These are phyloP conservation scores for Hyposmocoma kahamanoa DNA, from an alignment of 1,140 invertebrate genomes.

Conservation along the genomic window DNA sequence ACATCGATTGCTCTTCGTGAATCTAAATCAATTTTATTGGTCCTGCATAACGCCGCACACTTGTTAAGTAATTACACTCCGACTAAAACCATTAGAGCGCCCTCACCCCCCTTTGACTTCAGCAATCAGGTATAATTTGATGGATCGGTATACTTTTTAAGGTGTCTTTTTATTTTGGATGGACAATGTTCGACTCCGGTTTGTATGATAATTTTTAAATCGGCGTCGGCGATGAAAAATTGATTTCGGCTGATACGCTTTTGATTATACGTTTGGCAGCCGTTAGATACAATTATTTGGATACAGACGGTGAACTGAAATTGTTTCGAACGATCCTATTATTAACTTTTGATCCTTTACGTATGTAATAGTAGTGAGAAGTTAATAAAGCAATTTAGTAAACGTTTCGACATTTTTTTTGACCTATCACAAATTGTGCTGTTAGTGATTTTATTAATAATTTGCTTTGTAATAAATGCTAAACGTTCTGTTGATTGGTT, in stretches of 20 bases:
- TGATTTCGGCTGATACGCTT: conserved; percentile 66
- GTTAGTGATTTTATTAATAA: too few species aligned
- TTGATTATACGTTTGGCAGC: conserved; percentile 58
- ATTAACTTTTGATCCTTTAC: conserved; percentile 7
- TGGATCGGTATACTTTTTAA: background rate
- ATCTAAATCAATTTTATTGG: conserved; percentile 63
- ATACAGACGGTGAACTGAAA: conserved; percentile 18
- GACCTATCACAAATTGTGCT: too few species aligned
- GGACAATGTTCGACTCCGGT: conserved; percentile 13
- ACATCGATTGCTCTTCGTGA: conserved; percentile 31
- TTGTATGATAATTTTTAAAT: conserved; percentile 66
- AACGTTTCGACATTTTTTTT: too few species aligned
- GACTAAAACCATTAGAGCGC: conserved; percentile 19
- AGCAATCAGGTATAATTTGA: background rate
- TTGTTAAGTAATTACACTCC: conserved; percentile 46
- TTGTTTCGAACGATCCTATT: conserved; percentile 25
- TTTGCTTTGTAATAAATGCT: too few species aligned
- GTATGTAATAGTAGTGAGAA: background rate
- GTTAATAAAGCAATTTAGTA: background rate
- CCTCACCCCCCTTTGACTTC: background rate
- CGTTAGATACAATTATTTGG: conserved; percentile 60
- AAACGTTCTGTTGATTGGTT: too few species aligned
- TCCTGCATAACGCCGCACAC: conserved; percentile 27
- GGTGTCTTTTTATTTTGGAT: conserved; percentile 25
- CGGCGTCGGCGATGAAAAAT: conserved; percentile 56